Base-by-base conservation (phyloP, 37 sponge, comb jelly and placozoan species). In the Aplysina aerophoba region DNA sequence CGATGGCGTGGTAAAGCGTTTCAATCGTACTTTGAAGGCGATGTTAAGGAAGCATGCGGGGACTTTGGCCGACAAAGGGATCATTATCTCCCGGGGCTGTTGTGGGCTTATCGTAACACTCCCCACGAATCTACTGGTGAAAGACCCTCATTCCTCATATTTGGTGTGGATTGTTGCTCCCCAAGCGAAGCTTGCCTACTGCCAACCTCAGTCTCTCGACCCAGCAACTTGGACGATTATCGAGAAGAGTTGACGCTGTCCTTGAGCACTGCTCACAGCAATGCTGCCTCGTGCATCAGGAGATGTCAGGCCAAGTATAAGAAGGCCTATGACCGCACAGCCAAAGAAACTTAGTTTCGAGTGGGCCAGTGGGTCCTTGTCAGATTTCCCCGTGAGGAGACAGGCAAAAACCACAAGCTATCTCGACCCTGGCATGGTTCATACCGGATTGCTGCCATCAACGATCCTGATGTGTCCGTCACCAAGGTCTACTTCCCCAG, bases 381-480 rank as follows among this genome's bases (percentile, higher is more conserved):
- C 66, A 63, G 36, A 11, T 87, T 87, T 35, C 83, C 88, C 25
- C 66, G 35, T 27, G 87, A 82, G 64, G 81, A 81, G 39, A 0
- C 17, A 55, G 87, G 82, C 36, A 87, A 83, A 37, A n/a, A n/a
- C n/a, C n/a, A n/a, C n/a, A n/a, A n/a, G n/a, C 80, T 85, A 54
- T 85, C 86, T 15, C 14, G 75, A 17, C 81, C 85, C 1, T 89
- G 85, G 89, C 84, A 85, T 64, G 85, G 89, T 0, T 84, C 89
- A 4, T 88, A 83, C 60, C 24, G 89, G 22, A 80, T 88, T 8
- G 31, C 53, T 11, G n/a, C 84, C 14, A 27, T 59, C 21, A 39
- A 58, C 39, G 78, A 88, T 17, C 54, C 83, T 34, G 73, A 83
- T 73, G 39, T 88, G 4, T 31, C 64, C 0, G 89, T 39, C 0